Conservation (phyloP, 2,797 vertebrate genomes). For the Aldrovandia affinis region DNA sequence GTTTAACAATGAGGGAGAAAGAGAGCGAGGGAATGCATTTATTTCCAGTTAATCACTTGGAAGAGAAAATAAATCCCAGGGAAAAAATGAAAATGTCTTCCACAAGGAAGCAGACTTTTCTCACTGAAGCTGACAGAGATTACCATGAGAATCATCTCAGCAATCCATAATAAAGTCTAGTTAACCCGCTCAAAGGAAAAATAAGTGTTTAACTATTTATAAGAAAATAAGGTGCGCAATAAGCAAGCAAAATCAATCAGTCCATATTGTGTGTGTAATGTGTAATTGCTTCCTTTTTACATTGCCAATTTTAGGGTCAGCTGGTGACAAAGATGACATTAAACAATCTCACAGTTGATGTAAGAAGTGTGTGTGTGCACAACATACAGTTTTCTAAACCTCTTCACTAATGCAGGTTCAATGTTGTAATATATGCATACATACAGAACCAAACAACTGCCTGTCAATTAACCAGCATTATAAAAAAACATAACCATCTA, state of each 20-base stretch:
- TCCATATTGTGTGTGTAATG: not conserved
- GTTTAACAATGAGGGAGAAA: conserved; percentile 33
- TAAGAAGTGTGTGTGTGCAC: not conserved
- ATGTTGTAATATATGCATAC: not conserved
- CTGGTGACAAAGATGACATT: not conserved
- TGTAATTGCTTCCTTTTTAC: not conserved
- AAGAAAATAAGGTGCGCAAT: not conserved
- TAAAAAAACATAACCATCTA: not conserved
- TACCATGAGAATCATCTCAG: conserved; percentile 36
- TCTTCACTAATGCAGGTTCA: not conserved
- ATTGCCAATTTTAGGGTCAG: not conserved
- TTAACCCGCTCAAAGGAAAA: conserved; percentile 37
- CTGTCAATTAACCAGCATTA: not conserved
- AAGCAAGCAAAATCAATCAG: not conserved
- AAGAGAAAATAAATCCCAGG: conserved; percentile 34
- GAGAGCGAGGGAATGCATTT: conserved; percentile 42
- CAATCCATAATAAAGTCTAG: conserved; percentile 19
- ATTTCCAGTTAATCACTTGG: conserved; percentile 54
- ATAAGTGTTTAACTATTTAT: not conserved
- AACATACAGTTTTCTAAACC: not conserved
- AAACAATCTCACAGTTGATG: not conserved
- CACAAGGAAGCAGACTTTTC: conserved; percentile 28
- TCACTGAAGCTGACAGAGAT: conserved; percentile 51
- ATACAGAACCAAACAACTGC: not conserved
- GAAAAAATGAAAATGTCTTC: conserved; percentile 44